Evolutionary conservation across 2,113 vertebrate species (phyloP).

Genomic region (Clinocottus analis): DNA sequence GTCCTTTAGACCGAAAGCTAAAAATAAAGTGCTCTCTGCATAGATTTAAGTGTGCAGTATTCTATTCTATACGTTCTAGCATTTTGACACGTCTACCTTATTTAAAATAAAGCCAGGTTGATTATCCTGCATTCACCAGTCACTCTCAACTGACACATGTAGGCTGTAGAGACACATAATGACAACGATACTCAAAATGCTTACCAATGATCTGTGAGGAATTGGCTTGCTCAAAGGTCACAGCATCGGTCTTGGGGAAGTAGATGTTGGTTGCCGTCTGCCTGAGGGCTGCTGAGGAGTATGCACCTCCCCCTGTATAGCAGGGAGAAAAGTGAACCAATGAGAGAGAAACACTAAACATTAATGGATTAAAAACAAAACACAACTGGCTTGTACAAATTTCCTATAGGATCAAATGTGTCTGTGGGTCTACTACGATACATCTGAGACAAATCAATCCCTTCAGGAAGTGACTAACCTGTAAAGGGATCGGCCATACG

Average conservation of each 20-base stretch:
- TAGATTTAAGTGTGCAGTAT: not conserved
- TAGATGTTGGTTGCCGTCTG: constrained; percentile 89
- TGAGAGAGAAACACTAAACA: not conserved
- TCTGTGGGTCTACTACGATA: too few species aligned
- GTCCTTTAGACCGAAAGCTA: not conserved
- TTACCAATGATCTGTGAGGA: constrained; percentile 91
- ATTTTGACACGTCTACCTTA: not conserved
- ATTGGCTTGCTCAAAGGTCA: constrained; percentile 97
- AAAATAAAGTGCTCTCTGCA: not conserved
- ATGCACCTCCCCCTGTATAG: constrained; percentile 86
- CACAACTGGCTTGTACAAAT: not conserved
- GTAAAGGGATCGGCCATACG: constrained; percentile 89
- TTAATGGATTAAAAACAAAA: not conserved
- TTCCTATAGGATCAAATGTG: not conserved
- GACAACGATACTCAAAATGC: constrained; percentile 1
- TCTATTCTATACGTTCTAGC: not conserved
- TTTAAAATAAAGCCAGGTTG: not conserved
- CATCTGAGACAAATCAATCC: not conserved
- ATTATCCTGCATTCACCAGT: not conserved
- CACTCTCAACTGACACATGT: not conserved
- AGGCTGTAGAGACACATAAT: not conserved
- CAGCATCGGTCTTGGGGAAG: constrained; percentile 94
- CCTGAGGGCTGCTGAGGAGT: constrained; percentile 78
- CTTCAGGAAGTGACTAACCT: constrained; percentile 76
- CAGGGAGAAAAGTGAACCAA: not conserved